phyloP scores from a whole-genome alignment of 2,888 invertebrate genomes.

The Lithophane socia region DNA sequence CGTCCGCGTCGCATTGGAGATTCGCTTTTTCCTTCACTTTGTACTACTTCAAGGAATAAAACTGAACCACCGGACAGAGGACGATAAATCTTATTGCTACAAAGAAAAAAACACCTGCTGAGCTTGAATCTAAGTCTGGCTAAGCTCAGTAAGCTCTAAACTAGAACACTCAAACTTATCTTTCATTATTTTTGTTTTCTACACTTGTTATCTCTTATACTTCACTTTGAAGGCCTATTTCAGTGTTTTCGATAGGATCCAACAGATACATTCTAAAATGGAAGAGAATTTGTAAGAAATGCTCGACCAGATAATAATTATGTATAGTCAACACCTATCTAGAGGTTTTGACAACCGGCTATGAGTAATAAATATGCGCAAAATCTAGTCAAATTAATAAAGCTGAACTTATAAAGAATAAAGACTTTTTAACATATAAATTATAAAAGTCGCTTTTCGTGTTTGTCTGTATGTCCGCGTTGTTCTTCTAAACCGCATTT shows the following conservation, averaged over 20 bases:
- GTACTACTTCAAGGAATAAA: constrained; percentile 9
- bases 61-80: constrained; percentile 14
- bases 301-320: background rate
- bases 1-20: background rate
- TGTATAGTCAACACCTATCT: background rate
- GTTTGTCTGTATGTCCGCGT: no score
- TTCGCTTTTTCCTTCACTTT: constrained; percentile 10
- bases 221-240: background rate
- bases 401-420: background rate
- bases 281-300: background rate
- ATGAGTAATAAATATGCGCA: background rate
- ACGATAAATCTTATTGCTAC: constrained; percentile 40
- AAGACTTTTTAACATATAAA: no score
- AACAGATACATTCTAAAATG: background rate
- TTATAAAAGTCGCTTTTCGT: no score
- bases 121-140: constrained; percentile 25
- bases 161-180: constrained; percentile 16
- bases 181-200: constrained; percentile 17
- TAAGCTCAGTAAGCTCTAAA: constrained; percentile 42
- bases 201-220: constrained; percentile 9
- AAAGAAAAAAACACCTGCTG: constrained; percentile 38
- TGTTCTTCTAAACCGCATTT: no score
- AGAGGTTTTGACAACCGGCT: background rate
- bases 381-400: background rate
- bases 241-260: background rate